A percentile compares a stretch with the other conserved stretches of the same genome.
These are phyloP conservation scores for Mola mola DNA, from an alignment of 2,113 vertebrate genomes.

Conservation along the genomic window DNA sequence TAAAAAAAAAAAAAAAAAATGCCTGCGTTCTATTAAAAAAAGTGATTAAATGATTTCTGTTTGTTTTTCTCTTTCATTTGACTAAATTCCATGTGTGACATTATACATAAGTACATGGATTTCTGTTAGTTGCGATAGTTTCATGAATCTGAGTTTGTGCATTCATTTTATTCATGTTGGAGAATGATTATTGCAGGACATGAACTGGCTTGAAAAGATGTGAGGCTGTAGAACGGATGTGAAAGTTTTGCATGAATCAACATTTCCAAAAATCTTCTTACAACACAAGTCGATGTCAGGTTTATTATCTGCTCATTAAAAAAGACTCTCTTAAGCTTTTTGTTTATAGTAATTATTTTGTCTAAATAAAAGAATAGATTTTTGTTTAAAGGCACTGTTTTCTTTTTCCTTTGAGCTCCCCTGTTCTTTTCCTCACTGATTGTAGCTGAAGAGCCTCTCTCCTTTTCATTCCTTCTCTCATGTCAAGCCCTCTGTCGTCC, in stretches of 20 bases:
- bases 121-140: slow-evolving; percentile 22
- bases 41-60: no score
- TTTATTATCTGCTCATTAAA: no score
- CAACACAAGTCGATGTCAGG: no score
- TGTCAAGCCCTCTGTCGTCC: slow-evolving; percentile 35
- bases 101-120: not conserved
- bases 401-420: slow-evolving; percentile 29
- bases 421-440: not conserved
- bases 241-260: not conserved
- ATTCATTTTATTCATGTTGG: slow-evolving; percentile 44
- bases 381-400: slow-evolving; percentile 25
- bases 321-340: not conserved
- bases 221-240: not conserved
- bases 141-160: slow-evolving; percentile 15
- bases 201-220: not conserved
- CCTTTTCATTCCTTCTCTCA: slow-evolving; percentile 46
- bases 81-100: not conserved
- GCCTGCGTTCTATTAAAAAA: no score
- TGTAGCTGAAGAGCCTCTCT: slow-evolving; percentile 42
- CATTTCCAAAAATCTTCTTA: slow-evolving; percentile 7
- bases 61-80: no score
- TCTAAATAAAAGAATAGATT: slow-evolving; percentile 58
- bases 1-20: not conserved
- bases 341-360: slow-evolving; percentile 53
- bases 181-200: slow-evolving; percentile 2